These are phyloP conservation scores for Acipenser transmontanus DNA, from an alignment of 2,797 vertebrate species.

Conservation along the genomic window DNA sequence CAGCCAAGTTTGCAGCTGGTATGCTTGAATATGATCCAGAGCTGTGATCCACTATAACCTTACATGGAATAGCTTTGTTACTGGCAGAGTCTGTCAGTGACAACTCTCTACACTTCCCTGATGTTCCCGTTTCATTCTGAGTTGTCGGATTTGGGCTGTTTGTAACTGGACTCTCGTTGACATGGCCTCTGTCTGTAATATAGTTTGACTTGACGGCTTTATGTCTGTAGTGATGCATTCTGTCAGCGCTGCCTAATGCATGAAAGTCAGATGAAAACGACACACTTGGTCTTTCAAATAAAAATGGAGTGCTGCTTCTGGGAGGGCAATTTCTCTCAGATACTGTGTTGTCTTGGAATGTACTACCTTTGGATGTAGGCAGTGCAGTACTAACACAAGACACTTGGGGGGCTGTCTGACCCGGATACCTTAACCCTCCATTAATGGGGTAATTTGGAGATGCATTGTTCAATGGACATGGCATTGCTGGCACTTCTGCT, in stretches of 20 bases:
- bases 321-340: neutral
- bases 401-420: slow-evolving; percentile 2
- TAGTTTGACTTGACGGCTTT: neutral
- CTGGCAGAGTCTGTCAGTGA: slow-evolving; percentile 45
- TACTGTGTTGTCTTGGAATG: neutral
- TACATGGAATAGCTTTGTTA: slow-evolving; percentile 71
- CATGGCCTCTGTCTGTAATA: neutral
- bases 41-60: slow-evolving; percentile 72
- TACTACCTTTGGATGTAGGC: neutral
- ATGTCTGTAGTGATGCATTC: neutral
- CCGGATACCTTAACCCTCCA: neutral
- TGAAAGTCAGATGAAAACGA: slow-evolving; percentile 5
- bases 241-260: slow-evolving; percentile 2
- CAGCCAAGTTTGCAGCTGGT: neutral
- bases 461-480: slow-evolving; percentile 7
- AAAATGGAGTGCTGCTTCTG: slow-evolving; percentile 8
- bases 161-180: neutral
- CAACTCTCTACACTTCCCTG: slow-evolving; percentile 31
- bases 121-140: slow-evolving; percentile 8
- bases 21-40: slow-evolving; percentile 54
- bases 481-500: slow-evolving; percentile 21
- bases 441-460: slow-evolving; percentile 6
- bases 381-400: neutral
- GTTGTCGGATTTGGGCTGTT: neutral
- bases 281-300: slow-evolving; percentile 10